Percentiles rank a stretch among this genome's conserved stretches.
Conservation (phyloP, 2,797 vertebrate species). For the Acanthurus lineatus region DNA sequence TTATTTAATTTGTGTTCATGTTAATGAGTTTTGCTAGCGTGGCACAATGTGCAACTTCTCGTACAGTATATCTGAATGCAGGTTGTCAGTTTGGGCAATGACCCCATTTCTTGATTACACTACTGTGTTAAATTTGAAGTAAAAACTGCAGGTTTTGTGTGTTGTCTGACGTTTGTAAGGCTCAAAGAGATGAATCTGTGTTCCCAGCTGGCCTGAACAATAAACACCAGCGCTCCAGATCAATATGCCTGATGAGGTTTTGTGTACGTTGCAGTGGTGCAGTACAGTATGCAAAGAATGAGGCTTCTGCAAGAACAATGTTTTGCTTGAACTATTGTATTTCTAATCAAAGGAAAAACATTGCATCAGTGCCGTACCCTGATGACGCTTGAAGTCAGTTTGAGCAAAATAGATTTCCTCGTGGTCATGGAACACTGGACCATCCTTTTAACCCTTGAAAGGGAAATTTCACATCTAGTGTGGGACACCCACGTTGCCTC, state of each 20-base stretch:
- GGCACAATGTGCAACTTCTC: conserved; percentile 53
- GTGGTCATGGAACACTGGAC: not conserved
- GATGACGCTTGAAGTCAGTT: not conserved
- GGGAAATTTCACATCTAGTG: not conserved
- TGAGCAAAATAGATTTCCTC: not conserved
- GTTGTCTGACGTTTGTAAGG: not conserved
- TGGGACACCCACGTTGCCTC: not conserved
- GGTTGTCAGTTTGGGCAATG: conserved; percentile 48
- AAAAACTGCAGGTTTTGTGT: conserved; percentile 19
- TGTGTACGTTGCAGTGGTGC: not conserved
- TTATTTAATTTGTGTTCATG: conserved; percentile 75
- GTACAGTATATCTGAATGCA: conserved; percentile 49
- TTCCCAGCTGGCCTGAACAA: not conserved
- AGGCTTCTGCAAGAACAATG: not conserved
- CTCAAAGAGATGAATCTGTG: not conserved
- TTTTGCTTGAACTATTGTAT: not conserved
- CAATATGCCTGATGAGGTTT: not conserved
- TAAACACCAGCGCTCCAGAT: not conserved
- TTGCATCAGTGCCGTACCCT: not conserved
- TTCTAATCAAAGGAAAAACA: not conserved
- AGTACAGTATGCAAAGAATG: not conserved
- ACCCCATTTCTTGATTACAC: conserved; percentile 42
- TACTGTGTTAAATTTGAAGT: conserved; percentile 14
- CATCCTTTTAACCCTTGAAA: not conserved
- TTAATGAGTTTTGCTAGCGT: conserved; percentile 71